A percentile compares a stretch with the other conserved stretches of the same genome.
Conservation (phyloP, 2,113 vertebrate genomes). For the Corydoras maculifer region DNA sequence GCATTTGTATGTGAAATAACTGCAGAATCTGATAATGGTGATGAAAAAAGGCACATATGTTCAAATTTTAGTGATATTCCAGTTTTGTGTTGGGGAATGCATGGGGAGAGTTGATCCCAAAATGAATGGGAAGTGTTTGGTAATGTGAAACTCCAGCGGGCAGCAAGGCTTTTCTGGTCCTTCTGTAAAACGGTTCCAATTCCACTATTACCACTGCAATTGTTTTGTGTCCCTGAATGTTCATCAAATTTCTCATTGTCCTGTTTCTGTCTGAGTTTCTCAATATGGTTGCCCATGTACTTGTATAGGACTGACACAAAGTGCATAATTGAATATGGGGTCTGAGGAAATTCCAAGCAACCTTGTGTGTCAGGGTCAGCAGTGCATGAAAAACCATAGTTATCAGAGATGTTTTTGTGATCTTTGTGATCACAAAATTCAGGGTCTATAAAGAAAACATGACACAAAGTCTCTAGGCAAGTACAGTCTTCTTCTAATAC, state of each 20-base stretch:
- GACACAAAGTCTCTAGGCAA: constrained; percentile 78
- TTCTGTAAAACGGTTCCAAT: constrained; percentile 79
- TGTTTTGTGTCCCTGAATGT: constrained; percentile 72
- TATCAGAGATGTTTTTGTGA: constrained; percentile 80
- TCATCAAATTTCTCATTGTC: constrained; percentile 76
- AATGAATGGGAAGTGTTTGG: constrained; percentile 28
- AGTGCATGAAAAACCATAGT: constrained; percentile 83
- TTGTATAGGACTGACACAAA: constrained; percentile 87
- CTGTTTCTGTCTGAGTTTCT: constrained; percentile 77
- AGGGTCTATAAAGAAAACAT: constrained; percentile 93
- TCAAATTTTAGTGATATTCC: constrained; percentile 17
- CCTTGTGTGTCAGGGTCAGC: constrained; percentile 68
- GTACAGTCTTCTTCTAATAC: constrained; percentile 46
- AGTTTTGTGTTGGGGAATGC: constrained; percentile 20
- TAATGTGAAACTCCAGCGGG: constrained; percentile 69
- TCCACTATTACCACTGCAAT: constrained; percentile 87
- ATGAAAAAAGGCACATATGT: constrained; percentile 33
- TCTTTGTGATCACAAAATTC: constrained; percentile 81
- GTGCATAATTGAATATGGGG: constrained; percentile 81
- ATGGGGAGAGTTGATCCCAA: constrained; percentile 29
- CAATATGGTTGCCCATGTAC: constrained; percentile 84
- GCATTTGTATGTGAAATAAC: constrained; percentile 1
- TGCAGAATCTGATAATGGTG: constrained; percentile 25
- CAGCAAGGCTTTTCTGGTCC: constrained; percentile 76
- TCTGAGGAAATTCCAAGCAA: constrained; percentile 87